A percentile compares a stretch with the other conserved stretches of the same genome.
Evolutionary conservation across 23 tunicate genomes (phyloP).

Genomic region (Oikopleura vanhoeffeni): DNA sequence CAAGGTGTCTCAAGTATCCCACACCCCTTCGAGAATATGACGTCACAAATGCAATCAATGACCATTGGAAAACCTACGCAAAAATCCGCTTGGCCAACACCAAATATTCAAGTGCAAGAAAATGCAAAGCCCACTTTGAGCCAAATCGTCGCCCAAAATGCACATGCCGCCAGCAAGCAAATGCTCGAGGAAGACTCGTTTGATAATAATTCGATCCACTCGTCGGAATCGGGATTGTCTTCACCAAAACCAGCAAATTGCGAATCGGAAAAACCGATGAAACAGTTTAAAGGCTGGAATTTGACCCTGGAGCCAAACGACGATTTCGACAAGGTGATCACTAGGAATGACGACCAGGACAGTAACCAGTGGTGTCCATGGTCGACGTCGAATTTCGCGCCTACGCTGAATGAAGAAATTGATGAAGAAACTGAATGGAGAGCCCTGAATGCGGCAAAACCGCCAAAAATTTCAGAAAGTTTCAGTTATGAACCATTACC

Average conservation of each 20-base stretch:
- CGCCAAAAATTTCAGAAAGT: background rate
- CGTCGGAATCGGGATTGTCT: background rate
- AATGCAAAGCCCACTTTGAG: background rate
- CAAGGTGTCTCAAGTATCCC: background rate
- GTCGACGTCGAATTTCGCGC: background rate
- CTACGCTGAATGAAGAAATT: background rate
- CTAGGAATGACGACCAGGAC: background rate
- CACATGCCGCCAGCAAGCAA: background rate
- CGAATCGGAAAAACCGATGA: background rate
- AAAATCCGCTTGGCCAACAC: background rate
- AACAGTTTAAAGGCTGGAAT: background rate
- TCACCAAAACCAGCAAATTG: background rate
- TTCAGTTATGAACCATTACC: background rate
- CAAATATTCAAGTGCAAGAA: background rate
- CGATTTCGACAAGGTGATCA: background rate
- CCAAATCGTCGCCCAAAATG: background rate
- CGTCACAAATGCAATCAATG: background rate
- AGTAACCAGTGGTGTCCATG: background rate
- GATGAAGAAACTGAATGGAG: background rate
- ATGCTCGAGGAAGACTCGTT: background rate
- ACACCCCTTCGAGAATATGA: background rate
- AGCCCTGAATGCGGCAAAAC: background rate
- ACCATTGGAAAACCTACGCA: background rate
- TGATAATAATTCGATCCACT: background rate
- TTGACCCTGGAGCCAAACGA: background rate